Percentiles rank a stretch among this genome's conserved stretches.
phyloP scores from a whole-genome alignment of 1,140 invertebrate species.

The Meloidogyne floridensis region DNA sequence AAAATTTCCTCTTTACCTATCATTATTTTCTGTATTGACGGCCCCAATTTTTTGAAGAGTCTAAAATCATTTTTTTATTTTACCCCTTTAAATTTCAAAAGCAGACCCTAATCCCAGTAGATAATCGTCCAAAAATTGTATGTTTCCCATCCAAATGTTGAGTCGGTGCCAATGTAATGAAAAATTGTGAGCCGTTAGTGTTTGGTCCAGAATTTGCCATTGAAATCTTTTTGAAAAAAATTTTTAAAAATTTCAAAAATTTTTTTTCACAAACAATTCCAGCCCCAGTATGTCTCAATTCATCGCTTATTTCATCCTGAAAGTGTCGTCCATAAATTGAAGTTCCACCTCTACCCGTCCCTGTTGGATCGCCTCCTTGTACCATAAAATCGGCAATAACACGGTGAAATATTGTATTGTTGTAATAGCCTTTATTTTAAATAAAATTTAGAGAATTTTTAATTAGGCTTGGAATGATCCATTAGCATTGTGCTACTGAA shows the following conservation, averaged over 20 bases:
- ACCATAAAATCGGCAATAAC: conserved; percentile 97
- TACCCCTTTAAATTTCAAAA: neutral
- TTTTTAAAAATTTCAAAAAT: too few species aligned
- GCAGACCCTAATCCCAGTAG: conserved; percentile 67
- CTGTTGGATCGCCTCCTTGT: conserved; percentile 91
- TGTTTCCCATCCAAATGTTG: conserved; percentile 98
- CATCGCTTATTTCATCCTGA: conserved; percentile 90
- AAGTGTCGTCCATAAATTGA: conserved; percentile 93
- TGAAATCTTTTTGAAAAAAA: conserved; percentile 70
- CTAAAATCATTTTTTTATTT: conserved; percentile 13
- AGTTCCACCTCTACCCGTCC: conserved; percentile 86
- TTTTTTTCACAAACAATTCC: conserved; percentile 68
- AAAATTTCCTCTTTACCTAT: neutral
- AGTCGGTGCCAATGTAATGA: conserved; percentile 91
- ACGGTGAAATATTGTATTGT: conserved; percentile 91
- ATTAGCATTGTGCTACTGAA: too few species aligned
- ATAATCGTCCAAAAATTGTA: conserved; percentile 82
- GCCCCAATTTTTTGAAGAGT: conserved; percentile 29
- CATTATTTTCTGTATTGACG: conserved; percentile 34
- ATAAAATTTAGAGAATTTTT: conserved; percentile 1
- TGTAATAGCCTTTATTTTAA: conserved; percentile 85
- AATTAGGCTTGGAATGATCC: too few species aligned
- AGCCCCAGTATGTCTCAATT: conserved; percentile 89
- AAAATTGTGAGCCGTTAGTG: conserved; percentile 97
- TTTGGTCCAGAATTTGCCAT: conserved; percentile 95